A percentile compares a stretch with the other conserved stretches of the same genome.
Evolutionary conservation across 2,888 invertebrate genomes (phyloP).

Genomic region (Dasysyrphus tricinctus): DNA sequence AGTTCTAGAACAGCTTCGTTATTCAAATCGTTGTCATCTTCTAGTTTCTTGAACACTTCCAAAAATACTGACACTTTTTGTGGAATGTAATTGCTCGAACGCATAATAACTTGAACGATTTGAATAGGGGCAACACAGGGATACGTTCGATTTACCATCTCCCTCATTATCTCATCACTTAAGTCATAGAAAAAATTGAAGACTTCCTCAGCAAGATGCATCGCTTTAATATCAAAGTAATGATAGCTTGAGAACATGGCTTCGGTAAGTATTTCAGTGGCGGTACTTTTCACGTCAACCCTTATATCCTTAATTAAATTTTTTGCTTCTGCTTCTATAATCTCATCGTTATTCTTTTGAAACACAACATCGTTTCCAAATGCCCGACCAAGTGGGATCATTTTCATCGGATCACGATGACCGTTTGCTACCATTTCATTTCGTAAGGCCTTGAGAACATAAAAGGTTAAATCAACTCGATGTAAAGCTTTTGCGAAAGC

Average conservation of each 20-base stretch:
- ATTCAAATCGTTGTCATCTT: conserved; percentile 12
- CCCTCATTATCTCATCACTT: conserved; percentile 25
- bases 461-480: not conserved
- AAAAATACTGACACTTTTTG: conserved; percentile 18
- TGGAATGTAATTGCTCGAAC: conserved; percentile 3
- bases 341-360: not conserved
- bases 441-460: conserved; percentile 16
- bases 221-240: not conserved
- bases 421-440: conserved; percentile 39
- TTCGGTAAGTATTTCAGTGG: not conserved
- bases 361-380: conserved; percentile 8
- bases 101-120: conserved; percentile 19
- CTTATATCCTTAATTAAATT: not conserved
- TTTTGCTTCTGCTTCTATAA: not conserved
- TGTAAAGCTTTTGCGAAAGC: conserved; percentile 14
- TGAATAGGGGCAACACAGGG: not conserved
- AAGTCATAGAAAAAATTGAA: not conserved
- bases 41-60: conserved; percentile 12
- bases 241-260: not conserved
- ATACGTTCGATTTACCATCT: conserved; percentile 22
- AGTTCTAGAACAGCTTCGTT: conserved; percentile 26
- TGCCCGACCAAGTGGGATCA: conserved; percentile 9
- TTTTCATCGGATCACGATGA: conserved; percentile 29
- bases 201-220: not conserved
- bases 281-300: not conserved